Evolutionary conservation across 2,888 invertebrate genomes (phyloP), one percentile per base, ranked within the genome.

Genomic region (Dryadula phaetusa): DNA sequence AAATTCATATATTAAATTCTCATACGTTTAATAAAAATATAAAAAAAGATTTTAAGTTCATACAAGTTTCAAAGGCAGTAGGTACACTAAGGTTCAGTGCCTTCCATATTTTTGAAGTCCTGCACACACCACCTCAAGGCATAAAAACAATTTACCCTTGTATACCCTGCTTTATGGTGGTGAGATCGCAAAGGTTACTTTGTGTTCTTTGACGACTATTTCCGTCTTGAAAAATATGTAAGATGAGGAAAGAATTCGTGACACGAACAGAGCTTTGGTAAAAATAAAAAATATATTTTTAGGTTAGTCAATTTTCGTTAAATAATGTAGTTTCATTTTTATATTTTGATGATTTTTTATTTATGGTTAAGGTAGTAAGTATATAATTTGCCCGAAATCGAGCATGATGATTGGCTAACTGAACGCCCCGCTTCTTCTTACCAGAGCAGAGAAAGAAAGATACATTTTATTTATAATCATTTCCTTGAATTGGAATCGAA

Each of bases 81-180:
- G 20, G 16, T 40, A 28, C 18, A 12, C n/a, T 25, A 6, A n/a
- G 20, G 22, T n/a, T 40, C 56, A 25, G 22, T 56, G 22, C 47
- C 46, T 46, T 46, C 56, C 28, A 56, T 64, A 64, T 47, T 62
- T 66, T 56, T 54, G 62, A 54, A 67, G 56, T 56, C 20, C 56
- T 62, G 53, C 42, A 49, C 65, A 63, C 68, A 68, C 65, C 68
- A 54, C 91, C 85, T 75, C 67, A 72, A 79, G 91, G 90, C 85
- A 89, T 80, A 90, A 91, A 91, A 91, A 89, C 90, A 89, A 91
- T 91, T 90, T 90, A 75, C 87, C 80, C 78, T 79, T 84, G 82
- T 84, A 87, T 87, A 87, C 82, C 81, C 77, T 75, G 82, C 80
- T 82, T 82, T 81, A 79, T 79, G 81, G 78, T 79, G 78, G 76